Percentiles rank a stretch among this genome's conserved stretches.
Conservation (phyloP, 2,113 vertebrate genomes). For the Limnothrissa miodon region DNA sequence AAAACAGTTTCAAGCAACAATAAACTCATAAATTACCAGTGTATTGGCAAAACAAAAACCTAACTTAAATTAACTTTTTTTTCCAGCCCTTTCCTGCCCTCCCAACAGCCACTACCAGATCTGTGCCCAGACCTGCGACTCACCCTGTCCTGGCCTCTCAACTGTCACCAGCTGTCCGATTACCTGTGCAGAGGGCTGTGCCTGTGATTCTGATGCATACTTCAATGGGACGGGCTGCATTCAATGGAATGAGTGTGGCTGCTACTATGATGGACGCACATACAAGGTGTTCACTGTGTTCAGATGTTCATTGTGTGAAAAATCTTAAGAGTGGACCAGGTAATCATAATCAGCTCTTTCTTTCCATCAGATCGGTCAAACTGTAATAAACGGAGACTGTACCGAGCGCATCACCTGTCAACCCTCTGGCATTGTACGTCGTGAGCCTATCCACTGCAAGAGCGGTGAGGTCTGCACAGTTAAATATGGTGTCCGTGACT, state of each 20-base stretch:
- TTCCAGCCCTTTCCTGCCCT: conserved; percentile 58
- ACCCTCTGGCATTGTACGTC: conserved; percentile 40
- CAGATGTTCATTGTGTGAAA: not conserved
- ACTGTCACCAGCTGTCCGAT: conserved; percentile 47
- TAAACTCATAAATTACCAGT: too few species aligned
- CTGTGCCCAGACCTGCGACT: conserved; percentile 62
- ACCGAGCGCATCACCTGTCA: conserved; percentile 42
- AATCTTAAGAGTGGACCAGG: not conserved
- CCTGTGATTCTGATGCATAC: conserved; percentile 60
- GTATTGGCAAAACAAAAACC: not conserved
- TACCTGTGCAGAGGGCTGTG: conserved; percentile 70
- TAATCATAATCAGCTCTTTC: not conserved
- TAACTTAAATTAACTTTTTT: not conserved
- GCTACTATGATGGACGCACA: conserved; percentile 67
- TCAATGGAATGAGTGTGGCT: conserved; percentile 63
- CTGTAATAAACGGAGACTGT: conserved; percentile 48
- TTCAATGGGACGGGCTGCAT: conserved; percentile 62
- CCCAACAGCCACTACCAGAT: conserved; percentile 68
- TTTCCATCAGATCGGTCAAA: conserved; percentile 43
- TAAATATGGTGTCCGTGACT: conserved; percentile 43
- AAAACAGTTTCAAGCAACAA: too few species aligned
- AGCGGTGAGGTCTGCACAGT: conserved; percentile 45
- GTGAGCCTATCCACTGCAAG: conserved; percentile 40
- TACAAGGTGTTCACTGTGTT: conserved; percentile 58
- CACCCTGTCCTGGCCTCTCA: conserved; percentile 53